Percentiles rank a stretch among this genome's conserved stretches.
Evolutionary conservation across 2,113 vertebrate species (phyloP).

Genomic region (Xenopus laevis): DNA sequence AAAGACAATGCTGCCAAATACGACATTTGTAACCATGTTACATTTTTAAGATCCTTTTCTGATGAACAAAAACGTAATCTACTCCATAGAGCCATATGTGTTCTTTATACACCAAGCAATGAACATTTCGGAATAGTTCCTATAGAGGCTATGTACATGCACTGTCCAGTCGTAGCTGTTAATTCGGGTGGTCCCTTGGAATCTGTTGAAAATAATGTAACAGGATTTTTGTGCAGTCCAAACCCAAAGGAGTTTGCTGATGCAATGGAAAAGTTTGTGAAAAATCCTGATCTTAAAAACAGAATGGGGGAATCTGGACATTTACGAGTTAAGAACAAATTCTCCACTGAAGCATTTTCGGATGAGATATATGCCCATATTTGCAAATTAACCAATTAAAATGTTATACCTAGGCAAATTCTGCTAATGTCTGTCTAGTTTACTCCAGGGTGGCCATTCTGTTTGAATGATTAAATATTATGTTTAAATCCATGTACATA

Average conservation of each 20-base stretch:
- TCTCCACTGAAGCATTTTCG: constrained; percentile 85
- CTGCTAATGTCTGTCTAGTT: too few relatives aligned
- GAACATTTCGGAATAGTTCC: constrained; percentile 98
- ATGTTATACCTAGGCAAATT: neutral
- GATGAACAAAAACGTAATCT: constrained; percentile 85
- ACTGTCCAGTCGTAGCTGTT: constrained; percentile 86
- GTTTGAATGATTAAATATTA: too few relatives aligned
- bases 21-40: constrained; percentile 67
- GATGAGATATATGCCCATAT: constrained; percentile 81
- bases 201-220: constrained; percentile 77
- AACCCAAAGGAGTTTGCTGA: constrained; percentile 74
- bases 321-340: constrained; percentile 78
- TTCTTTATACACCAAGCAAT: constrained; percentile 92
- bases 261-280: constrained; percentile 83
- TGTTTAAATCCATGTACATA: too few relatives aligned
- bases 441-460: too few relatives aligned
- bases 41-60: constrained; percentile 86
- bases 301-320: constrained; percentile 85
- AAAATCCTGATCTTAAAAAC: constrained; percentile 73
- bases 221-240: constrained; percentile 86
- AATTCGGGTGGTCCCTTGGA: constrained; percentile 93
- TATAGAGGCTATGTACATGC: constrained; percentile 92
- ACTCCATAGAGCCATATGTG: constrained; percentile 69
- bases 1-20: constrained; percentile 65
- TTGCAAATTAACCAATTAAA: constrained; percentile 68